Evolutionary conservation across 2,113 vertebrate species (phyloP), one percentile per base, ranked within the genome.

Genomic region (Actenoides lindsayi): DNA sequence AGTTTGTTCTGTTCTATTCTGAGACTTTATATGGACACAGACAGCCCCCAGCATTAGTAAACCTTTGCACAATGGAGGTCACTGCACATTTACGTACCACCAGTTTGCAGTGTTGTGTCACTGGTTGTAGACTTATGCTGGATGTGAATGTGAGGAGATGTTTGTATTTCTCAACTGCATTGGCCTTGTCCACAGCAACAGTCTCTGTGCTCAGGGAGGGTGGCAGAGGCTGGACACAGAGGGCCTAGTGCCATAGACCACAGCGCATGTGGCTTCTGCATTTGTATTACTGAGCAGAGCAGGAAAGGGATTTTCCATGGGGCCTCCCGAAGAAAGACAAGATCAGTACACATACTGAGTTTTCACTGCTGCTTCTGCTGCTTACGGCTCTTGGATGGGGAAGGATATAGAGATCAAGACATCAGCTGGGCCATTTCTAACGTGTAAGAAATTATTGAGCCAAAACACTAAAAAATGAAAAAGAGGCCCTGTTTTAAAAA

Each of bases 391-490:
- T 90, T 89, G 86, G 48, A 84, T 80, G 17, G 41, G 19, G 19
- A 20, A 68, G 20, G 42, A 60, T 73, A 25, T 65, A 84, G 74
- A 93, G 37, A 95, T 87, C 76, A 92, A 89, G 35, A 84, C 51
- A 81, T 96, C 88, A 95, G 57, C 69, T 93, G 76, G 19, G 24
- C 41, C 62, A 10, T 79, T 93, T 95, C 85, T 77, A 64, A 31
- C 0, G 1, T 68, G 27, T 89, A 80, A 92, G 73, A 81, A 88
- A 75, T 84, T 68, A 89, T 19, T 90, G 30, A 93, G 76, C 42
- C 51, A 78, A 90, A 95, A 39, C 33, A 71, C 86, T 94, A 87
- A 84, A 83, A 86, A 81, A 60, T 64, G 46, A 83, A 92, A 86
- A 95, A 84, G 76, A 63, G 56, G 48, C 14, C 60, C 46, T 70